Conservation (phyloP, 2,797 vertebrate genomes). For the Molossus alvarezi region DNA sequence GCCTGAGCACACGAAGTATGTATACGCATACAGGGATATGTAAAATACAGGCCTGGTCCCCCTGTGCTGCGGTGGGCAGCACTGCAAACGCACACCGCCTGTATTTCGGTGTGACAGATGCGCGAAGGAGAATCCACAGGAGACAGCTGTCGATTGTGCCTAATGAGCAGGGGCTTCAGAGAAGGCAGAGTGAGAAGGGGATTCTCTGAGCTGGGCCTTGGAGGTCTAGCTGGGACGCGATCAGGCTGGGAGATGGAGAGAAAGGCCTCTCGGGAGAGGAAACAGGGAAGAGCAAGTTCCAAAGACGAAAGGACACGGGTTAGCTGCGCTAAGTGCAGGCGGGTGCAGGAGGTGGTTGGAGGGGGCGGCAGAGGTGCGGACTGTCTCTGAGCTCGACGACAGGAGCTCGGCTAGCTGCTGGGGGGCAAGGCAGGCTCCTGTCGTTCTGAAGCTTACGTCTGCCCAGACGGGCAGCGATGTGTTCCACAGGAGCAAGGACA, state of each 20-base stretch:
- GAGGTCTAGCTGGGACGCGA: not conserved
- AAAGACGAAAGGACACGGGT: not conserved
- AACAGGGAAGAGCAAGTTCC: rapidly evolving
- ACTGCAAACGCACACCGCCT: not conserved
- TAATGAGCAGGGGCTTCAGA: not conserved
- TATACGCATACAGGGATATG: not conserved
- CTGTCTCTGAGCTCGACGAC: not conserved
- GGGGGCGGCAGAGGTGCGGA: not conserved
- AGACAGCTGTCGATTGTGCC: rapidly evolving
- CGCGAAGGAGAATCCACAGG: not conserved
- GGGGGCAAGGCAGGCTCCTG: not conserved
- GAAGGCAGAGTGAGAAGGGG: not conserved
- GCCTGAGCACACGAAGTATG: not conserved
- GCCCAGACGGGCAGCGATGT: not conserved
- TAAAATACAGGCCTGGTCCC: rapidly evolving
- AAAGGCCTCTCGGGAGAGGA: not conserved
- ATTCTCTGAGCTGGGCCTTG: not conserved
- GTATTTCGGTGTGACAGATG: rapidly evolving
- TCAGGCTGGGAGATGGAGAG: not conserved
- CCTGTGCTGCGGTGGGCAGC: rapidly evolving
- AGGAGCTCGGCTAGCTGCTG: not conserved
- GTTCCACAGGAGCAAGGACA: not conserved
- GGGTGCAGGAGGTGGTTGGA: rapidly evolving
- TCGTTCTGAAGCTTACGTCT: not conserved
- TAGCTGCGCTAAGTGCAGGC: not conserved